Conservation (phyloP, 2,888 invertebrate species). For the Caenorhabditis afra region DNA sequence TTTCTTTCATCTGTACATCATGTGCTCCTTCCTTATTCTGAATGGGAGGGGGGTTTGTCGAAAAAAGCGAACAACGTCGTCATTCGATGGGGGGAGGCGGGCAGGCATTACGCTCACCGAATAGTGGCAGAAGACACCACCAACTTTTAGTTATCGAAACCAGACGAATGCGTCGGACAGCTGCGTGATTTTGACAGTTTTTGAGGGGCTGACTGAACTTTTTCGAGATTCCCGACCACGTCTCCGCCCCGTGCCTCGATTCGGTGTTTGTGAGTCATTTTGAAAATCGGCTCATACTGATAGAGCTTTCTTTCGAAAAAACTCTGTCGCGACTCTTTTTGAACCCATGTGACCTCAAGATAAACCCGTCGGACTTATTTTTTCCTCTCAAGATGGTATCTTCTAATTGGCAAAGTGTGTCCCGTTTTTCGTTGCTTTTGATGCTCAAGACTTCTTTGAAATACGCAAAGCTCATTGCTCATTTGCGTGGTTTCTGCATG, state of each 20-base stretch:
- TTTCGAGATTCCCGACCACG: conserved; percentile 8
- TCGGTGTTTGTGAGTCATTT: conserved; percentile 31
- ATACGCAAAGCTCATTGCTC: conserved; percentile 38
- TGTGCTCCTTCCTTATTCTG: conserved; percentile 43
- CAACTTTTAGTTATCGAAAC: conserved; percentile 26
- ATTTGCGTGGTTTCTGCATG: conserved; percentile 55
- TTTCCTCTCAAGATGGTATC: conserved; percentile 39
- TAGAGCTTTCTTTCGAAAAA: no score
- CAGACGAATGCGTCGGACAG: conserved; percentile 41
- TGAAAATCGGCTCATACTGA: conserved; percentile 36
- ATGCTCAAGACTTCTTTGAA: conserved; percentile 14
- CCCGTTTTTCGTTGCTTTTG: background rate
- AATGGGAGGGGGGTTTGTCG: conserved; percentile 45
- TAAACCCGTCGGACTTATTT: background rate
- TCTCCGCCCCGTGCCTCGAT: conserved; percentile 3
- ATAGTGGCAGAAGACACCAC: background rate
- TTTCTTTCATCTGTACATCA: conserved; percentile 42
- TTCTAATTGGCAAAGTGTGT: conserved; percentile 45
- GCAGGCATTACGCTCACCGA: conserved; percentile 6
- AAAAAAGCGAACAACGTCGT: conserved; percentile 44
- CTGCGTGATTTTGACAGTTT: conserved; percentile 49
- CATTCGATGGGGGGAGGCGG: conserved; percentile 27
- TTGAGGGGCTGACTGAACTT: conserved; percentile 30
- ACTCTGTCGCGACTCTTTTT: conserved; percentile 18
- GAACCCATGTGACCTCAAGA: conserved; percentile 7